A percentile compares a stretch with the other conserved stretches of the same genome.
These are phyloP conservation scores for Bombus waltoni DNA, from an alignment of 1,140 invertebrate species.

Conservation along the genomic window DNA sequence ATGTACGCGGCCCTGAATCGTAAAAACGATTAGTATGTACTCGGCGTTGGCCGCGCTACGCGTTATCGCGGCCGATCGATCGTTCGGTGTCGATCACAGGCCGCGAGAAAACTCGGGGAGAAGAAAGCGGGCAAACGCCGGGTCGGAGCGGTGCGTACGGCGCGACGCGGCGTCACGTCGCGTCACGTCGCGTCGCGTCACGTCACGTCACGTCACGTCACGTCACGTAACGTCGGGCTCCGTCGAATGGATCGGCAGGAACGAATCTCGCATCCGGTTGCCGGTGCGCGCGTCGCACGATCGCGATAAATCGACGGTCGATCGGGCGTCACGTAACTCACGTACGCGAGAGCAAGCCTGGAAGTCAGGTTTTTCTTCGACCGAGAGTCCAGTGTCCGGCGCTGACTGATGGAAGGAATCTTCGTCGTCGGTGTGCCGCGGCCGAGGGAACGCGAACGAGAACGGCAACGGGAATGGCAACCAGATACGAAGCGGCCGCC, in stretches of 20 bases:
- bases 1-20: too few species aligned
- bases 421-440: neutral
- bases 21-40: too few species aligned
- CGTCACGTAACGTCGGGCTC: slow-evolving; percentile 56
- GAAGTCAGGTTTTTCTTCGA: slow-evolving; percentile 68
- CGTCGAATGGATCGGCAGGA: slow-evolving; percentile 53
- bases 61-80: neutral
- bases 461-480: neutral
- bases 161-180: neutral
- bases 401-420: slow-evolving; percentile 64
- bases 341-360: slow-evolving; percentile 61
- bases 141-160: too few species aligned
- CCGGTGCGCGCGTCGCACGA: slow-evolving; percentile 54
- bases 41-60: neutral
- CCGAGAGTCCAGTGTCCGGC: slow-evolving; percentile 42
- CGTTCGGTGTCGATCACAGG: neutral
- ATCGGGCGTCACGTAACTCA: slow-evolving; percentile 75
- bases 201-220: slow-evolving; percentile 36
- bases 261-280: slow-evolving; percentile 70
- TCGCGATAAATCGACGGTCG: slow-evolving; percentile 70
- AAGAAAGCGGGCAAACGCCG: neutral
- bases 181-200: neutral
- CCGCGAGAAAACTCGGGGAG: neutral
- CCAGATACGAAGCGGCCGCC: neutral
- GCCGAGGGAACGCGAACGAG: neutral